Conservation (phyloP, 2,888 invertebrate genomes). For the Trachelus stipa region DNA sequence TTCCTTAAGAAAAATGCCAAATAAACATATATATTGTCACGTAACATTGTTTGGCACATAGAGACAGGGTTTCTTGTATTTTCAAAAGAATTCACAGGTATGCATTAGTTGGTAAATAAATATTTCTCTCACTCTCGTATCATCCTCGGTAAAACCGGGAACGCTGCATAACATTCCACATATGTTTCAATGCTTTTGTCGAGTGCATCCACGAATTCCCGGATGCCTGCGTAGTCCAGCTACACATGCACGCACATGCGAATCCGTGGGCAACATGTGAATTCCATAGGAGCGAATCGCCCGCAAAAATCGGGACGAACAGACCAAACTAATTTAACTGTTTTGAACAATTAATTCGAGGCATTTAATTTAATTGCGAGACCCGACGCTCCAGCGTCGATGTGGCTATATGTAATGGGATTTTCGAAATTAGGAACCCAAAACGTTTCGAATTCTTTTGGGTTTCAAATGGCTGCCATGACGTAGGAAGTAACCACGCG, state of each 20-base stretch:
- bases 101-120: slow-evolving; percentile 1
- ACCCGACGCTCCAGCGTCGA: not conserved
- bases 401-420: not conserved
- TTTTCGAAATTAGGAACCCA: too few species aligned
- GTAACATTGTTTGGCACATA: too few species aligned
- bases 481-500: too few species aligned
- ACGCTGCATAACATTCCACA: slow-evolving; percentile 24
- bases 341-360: slow-evolving; percentile 63
- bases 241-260: too few species aligned
- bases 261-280: slow-evolving; percentile 2
- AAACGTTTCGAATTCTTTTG: not conserved
- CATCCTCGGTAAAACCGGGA: not conserved
- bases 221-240: slow-evolving; percentile 2
- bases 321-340: slow-evolving; percentile 61
- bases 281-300: slow-evolving; percentile 25
- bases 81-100: too few species aligned
- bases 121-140: not conserved
- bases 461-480: too few species aligned
- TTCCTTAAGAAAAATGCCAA: too few species aligned
- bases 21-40: too few species aligned
- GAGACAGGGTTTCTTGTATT: too few species aligned
- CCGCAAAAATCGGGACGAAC: slow-evolving; percentile 56
- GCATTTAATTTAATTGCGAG: slow-evolving; percentile 61
- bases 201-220: slow-evolving; percentile 20
- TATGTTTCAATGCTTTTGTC: slow-evolving; percentile 25